Evolutionary conservation across 2,797 vertebrate species (phyloP).

Genomic region (Alosa sapidissima): DNA sequence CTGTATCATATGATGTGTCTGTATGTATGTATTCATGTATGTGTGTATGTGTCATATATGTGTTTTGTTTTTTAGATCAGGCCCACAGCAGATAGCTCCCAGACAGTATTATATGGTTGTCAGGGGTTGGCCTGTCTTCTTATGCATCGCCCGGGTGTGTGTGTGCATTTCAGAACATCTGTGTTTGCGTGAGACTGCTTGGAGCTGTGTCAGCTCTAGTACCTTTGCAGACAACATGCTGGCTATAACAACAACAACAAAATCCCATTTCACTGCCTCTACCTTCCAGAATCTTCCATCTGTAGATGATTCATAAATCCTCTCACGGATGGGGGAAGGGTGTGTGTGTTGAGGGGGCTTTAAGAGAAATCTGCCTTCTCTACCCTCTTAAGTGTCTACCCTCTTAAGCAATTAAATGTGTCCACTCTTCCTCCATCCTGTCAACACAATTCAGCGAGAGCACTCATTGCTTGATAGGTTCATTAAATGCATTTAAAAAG

Average conservation of each 20-base stretch:
- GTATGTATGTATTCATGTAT: slow-evolving; percentile 10
- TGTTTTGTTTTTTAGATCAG: not conserved
- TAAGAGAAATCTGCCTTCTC: not conserved
- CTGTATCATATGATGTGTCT: slow-evolving; percentile 38
- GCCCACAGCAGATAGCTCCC: not conserved
- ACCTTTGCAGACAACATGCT: not conserved
- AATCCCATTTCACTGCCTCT: not conserved
- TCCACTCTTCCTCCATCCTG: not conserved
- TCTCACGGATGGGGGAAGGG: not conserved
- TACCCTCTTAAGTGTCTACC: not conserved
- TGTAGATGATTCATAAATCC: slow-evolving; percentile 5
- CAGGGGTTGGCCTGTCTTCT: not conserved
- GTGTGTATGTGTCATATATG: not conserved
- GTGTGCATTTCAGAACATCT: slow-evolving; percentile 19
- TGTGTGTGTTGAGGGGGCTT: slow-evolving; percentile 9
- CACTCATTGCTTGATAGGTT: not conserved
- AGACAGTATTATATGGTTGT: not conserved
- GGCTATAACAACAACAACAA: not conserved
- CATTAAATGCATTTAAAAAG: not conserved
- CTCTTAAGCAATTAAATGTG: not conserved
- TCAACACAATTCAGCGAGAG: not conserved
- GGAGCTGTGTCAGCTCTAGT: not conserved
- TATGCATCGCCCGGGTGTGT: not conserved
- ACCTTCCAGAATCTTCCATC: not conserved
- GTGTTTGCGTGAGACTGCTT: not conserved